Conservation (phyloP, 2,888 invertebrate genomes). For the Nesidiocoris tenuis region DNA sequence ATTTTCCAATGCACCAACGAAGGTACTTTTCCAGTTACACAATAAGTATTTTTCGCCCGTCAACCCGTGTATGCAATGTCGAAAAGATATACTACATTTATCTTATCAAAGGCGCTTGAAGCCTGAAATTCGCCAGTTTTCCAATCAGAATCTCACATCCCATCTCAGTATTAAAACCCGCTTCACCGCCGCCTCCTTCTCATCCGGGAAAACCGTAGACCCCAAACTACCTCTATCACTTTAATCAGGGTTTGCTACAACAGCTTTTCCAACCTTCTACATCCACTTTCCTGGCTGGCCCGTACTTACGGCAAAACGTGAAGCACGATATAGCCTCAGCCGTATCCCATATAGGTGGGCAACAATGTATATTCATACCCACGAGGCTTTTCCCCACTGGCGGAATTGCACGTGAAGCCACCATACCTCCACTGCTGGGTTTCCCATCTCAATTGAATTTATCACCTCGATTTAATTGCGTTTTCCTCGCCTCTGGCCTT, state of each 20-base stretch:
- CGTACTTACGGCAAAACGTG: neutral
- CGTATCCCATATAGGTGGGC: neutral
- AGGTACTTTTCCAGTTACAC: too few relatives aligned
- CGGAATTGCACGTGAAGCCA: neutral
- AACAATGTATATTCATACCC: constrained; percentile 13
- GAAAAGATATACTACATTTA: too few relatives aligned
- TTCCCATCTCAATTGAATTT: constrained; percentile 8
- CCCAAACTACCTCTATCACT: constrained; percentile 7
- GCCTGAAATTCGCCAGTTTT: neutral
- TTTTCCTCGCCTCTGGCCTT: neutral
- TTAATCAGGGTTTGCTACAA: neutral
- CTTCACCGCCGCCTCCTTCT: neutral
- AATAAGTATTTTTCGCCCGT: too few relatives aligned
- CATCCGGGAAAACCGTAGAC: constrained; percentile 1
- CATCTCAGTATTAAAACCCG: too few relatives aligned
- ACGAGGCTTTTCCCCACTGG: neutral
- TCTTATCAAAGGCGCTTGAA: too few relatives aligned
- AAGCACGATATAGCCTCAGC: neutral
- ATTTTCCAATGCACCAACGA: too few relatives aligned
- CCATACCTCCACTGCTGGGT: neutral
- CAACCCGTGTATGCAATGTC: too few relatives aligned
- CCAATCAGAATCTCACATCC: neutral
- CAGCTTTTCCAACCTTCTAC: neutral
- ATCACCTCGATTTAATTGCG: constrained; percentile 14
- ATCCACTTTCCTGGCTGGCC: neutral